A percentile compares a stretch with the other conserved stretches of the same genome.
These are phyloP conservation scores for Achatina immaculata DNA, from an alignment of 1,140 invertebrate genomes.

Conservation along the genomic window DNA sequence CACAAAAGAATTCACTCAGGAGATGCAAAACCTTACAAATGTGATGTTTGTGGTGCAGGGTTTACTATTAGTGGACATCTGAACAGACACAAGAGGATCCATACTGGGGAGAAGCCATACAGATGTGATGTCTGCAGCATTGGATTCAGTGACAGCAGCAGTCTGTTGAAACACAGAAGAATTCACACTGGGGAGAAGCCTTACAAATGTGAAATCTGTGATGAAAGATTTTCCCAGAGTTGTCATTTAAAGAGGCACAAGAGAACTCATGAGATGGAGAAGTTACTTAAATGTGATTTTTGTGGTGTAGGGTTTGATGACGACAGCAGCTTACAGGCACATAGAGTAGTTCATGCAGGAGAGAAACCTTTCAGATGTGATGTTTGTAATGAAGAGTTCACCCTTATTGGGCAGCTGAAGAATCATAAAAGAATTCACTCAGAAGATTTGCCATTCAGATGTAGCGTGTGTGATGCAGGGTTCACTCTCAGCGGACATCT, in stretches of 20 bases:
- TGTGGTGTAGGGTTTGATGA: neutral
- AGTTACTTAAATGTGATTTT: neutral
- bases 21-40: conserved; percentile 88
- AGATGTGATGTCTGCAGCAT: conserved; percentile 44
- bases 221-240: neutral
- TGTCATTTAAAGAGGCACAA: neutral
- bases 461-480: neutral
- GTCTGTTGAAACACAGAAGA: neutral
- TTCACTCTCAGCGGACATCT: neutral
- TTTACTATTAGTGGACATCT: conserved; percentile 89
- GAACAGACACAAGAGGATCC: conserved; percentile 32
- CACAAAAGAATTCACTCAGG: conserved; percentile 76
- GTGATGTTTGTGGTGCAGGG: conserved; percentile 83
- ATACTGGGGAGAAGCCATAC: conserved; percentile 45
- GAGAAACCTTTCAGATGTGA: neutral
- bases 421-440: neutral
- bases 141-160: neutral
- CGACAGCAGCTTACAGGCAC: neutral
- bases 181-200: neutral
- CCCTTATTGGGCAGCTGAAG: neutral
- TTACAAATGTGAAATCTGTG: neutral
- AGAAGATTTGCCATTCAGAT: neutral
- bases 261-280: neutral
- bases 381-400: neutral
- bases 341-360: neutral